Base-by-base conservation (phyloP, 64 coral and sea anemone genomes). In the Cladopsammia gracilis region DNA sequence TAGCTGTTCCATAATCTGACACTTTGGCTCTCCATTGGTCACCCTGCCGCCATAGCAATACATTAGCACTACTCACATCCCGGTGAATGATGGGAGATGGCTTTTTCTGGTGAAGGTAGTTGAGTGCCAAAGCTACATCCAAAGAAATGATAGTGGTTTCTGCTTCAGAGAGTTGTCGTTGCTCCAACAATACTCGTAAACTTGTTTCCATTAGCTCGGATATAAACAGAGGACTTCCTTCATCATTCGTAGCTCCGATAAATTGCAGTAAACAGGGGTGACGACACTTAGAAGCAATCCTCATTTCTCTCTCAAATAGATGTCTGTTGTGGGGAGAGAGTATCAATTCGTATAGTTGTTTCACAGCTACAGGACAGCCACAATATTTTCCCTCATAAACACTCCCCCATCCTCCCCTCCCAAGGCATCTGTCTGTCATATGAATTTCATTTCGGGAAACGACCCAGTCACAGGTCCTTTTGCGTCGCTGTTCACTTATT, bases 181-280 rank as follows among this genome's bases (percentile, higher is more conserved):
- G 10, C 3, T 75, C 15, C 14, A 91, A 58, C 62, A 83, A n/a
- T 23, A 48, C 51, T 25, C 89, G 48, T 16, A 91, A 60, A 47
- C 67, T 84, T 4, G 78, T 62, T 20, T 82, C 77, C 50, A 75
- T 16, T 23, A 91, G 58, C 44, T 91, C 89, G 11, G 79, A 64
- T 3, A 91, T 24, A 49, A 84, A 60, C 6, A 91, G 25, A 47
- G 89, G 89, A 53, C 42, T 89, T 10, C 15, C 16, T 0, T 82
- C 77, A 25, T 54, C 56, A 34, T 85, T 75, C 47, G 79, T 91
- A 49, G 48, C 53, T 60, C 77, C 79, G 64, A 83, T 75, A 20
- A 84, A 72, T 46, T 88, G 85, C 46, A 94, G 48, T 14, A 94
- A 86, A 51, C 85, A 94, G 14, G 91, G 91, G 59, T 93, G 91